A percentile compares a stretch with the other conserved stretches of the same genome.
phyloP scores from a whole-genome alignment of 2,888 invertebrate genomes.

The Hydriomena furcata region DNA sequence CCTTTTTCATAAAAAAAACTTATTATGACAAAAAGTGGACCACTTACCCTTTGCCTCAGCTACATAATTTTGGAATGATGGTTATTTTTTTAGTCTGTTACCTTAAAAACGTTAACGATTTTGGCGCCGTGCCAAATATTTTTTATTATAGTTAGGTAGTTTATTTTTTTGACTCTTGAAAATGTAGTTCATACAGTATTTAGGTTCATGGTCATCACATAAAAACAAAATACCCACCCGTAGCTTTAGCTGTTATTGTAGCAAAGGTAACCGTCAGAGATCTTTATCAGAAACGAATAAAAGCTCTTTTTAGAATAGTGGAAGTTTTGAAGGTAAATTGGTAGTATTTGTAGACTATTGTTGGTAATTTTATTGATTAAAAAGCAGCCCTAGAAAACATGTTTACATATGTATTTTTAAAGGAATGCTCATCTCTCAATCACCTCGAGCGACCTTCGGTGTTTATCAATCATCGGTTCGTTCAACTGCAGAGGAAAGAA shows the following conservation, averaged over 20 bases:
- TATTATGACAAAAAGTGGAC: too few relatives aligned
- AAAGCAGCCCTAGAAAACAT: slow-evolving; percentile 1
- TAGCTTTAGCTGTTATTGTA: not conserved
- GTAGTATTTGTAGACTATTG: not conserved
- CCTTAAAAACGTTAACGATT: too few relatives aligned
- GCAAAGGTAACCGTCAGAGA: not conserved
- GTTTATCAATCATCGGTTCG: slow-evolving; percentile 48
- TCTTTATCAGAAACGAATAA: not conserved
- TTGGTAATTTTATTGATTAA: not conserved
- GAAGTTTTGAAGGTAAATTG: not conserved
- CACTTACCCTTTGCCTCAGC: too few relatives aligned
- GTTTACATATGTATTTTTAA: slow-evolving; percentile 13
- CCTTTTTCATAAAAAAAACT: too few relatives aligned
- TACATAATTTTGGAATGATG: not conserved
- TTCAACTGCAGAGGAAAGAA: slow-evolving; percentile 47
- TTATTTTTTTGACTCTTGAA: not conserved
- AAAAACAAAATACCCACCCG: not conserved
- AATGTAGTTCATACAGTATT: slow-evolving; percentile 2
- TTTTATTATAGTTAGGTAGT: too few relatives aligned
- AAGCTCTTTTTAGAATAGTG: not conserved
- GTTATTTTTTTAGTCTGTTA: not conserved
- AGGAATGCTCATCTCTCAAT: slow-evolving; percentile 16
- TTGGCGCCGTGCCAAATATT: slow-evolving; percentile 2
- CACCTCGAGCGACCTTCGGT: slow-evolving; percentile 50
- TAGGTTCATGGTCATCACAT: not conserved